Percentiles rank a stretch among this genome's conserved stretches.
Evolutionary conservation across 2,797 vertebrate genomes (phyloP).

Genomic region (Amazona finschi): DNA sequence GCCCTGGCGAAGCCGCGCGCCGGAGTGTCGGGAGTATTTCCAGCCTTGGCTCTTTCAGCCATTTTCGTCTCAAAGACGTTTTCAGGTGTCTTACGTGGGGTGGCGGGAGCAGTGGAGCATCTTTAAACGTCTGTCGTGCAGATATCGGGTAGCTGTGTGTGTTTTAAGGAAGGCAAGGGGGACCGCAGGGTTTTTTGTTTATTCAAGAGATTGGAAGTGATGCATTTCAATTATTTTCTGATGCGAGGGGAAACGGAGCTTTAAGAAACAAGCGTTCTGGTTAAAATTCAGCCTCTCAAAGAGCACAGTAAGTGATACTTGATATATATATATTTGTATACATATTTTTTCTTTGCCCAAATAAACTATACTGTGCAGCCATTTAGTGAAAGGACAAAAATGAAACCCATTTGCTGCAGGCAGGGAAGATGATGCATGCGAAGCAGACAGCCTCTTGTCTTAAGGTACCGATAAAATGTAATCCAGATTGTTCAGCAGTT

Average conservation of each 20-base stretch:
- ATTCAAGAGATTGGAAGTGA: background rate
- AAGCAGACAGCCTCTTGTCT: background rate
- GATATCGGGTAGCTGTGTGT: background rate
- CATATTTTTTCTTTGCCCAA: too few relatives aligned
- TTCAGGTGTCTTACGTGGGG: background rate
- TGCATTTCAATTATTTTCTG: background rate
- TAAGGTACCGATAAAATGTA: background rate
- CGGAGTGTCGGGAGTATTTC: accelerated
- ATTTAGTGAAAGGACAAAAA: background rate
- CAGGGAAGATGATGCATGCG: background rate
- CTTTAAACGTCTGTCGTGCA: background rate
- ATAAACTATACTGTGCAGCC: background rate
- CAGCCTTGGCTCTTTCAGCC: accelerated
- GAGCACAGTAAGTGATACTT: background rate
- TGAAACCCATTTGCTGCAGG: background rate
- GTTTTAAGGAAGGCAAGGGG: background rate
- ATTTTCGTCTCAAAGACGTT: background rate
- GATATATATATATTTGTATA: background rate
- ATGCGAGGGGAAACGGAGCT: background rate
- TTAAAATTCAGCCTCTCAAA: background rate
- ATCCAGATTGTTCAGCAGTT: background rate
- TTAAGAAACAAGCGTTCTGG: background rate
- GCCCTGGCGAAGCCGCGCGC: background rate
- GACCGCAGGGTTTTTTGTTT: background rate
- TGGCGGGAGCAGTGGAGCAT: background rate